A percentile compares a stretch with the other conserved stretches of the same genome.
Conservation (phyloP, 2,113 vertebrate species). For the Lucifuga dentata region DNA sequence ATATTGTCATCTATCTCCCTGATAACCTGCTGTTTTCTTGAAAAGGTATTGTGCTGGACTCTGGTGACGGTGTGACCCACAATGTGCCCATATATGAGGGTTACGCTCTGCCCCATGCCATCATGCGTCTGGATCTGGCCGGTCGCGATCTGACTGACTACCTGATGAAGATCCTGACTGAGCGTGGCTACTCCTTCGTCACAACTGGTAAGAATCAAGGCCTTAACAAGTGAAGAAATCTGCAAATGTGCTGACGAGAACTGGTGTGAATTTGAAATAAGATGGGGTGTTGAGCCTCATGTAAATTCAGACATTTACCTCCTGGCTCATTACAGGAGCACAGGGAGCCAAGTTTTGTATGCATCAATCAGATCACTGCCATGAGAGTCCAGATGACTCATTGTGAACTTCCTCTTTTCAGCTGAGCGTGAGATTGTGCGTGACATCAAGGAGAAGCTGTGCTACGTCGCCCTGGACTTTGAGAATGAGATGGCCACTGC, state of each 20-base stretch:
- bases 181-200: slow-evolving; percentile 97
- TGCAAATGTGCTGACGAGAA: too few relatives aligned
- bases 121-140: slow-evolving; percentile 98
- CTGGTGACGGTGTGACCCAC: slow-evolving; percentile 98
- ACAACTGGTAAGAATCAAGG: slow-evolving; percentile 88
- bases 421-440: slow-evolving; percentile 97
- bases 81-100: slow-evolving; percentile 99
- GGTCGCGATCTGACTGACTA: slow-evolving; percentile 98
- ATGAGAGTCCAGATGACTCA: not conserved
- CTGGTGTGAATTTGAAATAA: too few relatives aligned
- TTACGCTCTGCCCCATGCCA: slow-evolving; percentile 96
- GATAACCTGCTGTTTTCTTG: not conserved
- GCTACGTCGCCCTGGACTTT: slow-evolving; percentile 97
- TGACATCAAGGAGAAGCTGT: slow-evolving; percentile 99
- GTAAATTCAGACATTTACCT: too few relatives aligned
- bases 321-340: too few relatives aligned
- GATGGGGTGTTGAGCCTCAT: too few relatives aligned
- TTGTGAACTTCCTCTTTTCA: slow-evolving; percentile 52
- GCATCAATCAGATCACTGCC: too few relatives aligned
- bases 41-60: slow-evolving; percentile 96
- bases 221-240: too few relatives aligned
- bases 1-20: not conserved
- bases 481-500: slow-evolving; percentile 99
- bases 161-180: slow-evolving; percentile 99
- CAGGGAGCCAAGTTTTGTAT: too few relatives aligned